Conservation (phyloP, 2,888 invertebrate genomes). For the Eilema depressum region DNA sequence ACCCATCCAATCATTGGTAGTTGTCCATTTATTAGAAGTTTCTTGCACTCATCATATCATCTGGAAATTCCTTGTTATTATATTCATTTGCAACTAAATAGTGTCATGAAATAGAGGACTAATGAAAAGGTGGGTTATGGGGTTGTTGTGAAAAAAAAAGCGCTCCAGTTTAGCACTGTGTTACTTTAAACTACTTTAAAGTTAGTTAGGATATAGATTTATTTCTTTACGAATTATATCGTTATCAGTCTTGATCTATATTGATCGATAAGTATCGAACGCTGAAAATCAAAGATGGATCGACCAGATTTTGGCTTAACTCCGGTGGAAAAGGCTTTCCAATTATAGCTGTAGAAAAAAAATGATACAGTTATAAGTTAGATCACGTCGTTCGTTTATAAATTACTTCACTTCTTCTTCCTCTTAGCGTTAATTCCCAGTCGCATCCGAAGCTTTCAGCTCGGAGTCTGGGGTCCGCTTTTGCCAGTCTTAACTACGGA, state of each 20-base stretch:
- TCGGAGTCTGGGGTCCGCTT: no score
- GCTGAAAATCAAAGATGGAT: neutral
- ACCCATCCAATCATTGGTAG: neutral
- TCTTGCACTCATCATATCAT: neutral
- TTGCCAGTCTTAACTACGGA: no score
- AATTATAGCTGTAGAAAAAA: neutral
- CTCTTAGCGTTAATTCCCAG: no score
- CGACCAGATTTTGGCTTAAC: neutral
- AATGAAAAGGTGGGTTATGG: neutral
- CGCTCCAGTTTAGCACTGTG: neutral
- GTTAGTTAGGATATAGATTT: neutral
- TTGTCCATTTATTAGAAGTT: neutral
- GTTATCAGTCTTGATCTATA: no score
- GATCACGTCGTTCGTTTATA: neutral
- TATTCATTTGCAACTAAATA: neutral
- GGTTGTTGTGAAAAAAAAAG: neutral
- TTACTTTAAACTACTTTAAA: neutral
- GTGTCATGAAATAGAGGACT: neutral
- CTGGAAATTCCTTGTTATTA: neutral
- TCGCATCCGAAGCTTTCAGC: no score
- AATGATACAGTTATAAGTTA: neutral
- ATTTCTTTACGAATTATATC: neutral
- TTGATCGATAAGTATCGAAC: neutral
- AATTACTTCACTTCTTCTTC: neutral
- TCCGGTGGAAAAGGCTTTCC: neutral